phyloP scores from a whole-genome alignment of 2,888 invertebrate genomes.

The Tanypteryx hageni region DNA sequence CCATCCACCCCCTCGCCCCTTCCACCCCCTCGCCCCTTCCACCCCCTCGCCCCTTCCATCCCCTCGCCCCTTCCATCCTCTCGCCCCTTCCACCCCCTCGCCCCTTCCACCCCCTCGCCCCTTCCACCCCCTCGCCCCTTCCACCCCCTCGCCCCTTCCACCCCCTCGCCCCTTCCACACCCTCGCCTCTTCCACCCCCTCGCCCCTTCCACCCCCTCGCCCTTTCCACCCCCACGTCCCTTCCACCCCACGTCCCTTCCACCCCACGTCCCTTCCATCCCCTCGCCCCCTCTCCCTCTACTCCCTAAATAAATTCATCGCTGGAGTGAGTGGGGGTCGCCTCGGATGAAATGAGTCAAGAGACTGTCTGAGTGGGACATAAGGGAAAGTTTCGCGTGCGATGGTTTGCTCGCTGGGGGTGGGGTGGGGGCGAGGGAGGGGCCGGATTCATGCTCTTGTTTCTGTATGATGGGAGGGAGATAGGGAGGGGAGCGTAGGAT shows the following conservation, averaged over 20 bases:
- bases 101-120: too few relatives aligned
- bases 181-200: too few relatives aligned
- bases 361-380: constrained; percentile 10
- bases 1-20: neutral
- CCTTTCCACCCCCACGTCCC: too few relatives aligned
- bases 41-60: too few relatives aligned
- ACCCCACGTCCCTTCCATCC: neutral
- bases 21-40: neutral
- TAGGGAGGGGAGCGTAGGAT: neutral
- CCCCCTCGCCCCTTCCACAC: too few relatives aligned
- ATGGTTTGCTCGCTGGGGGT: neutral
- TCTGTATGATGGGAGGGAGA: neutral
- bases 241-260: neutral
- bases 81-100: too few relatives aligned
- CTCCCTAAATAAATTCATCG: neutral
- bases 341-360: neutral
- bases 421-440: neutral
- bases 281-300: neutral
- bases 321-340: neutral
- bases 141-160: too few relatives aligned
- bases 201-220: too few relatives aligned
- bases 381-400: constrained; percentile 20
- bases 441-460: too few relatives aligned
- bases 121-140: too few relatives aligned
- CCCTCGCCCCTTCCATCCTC: too few relatives aligned